Base-by-base conservation (phyloP, 1,140 invertebrate genomes). In the Nylanderia fulva region DNA sequence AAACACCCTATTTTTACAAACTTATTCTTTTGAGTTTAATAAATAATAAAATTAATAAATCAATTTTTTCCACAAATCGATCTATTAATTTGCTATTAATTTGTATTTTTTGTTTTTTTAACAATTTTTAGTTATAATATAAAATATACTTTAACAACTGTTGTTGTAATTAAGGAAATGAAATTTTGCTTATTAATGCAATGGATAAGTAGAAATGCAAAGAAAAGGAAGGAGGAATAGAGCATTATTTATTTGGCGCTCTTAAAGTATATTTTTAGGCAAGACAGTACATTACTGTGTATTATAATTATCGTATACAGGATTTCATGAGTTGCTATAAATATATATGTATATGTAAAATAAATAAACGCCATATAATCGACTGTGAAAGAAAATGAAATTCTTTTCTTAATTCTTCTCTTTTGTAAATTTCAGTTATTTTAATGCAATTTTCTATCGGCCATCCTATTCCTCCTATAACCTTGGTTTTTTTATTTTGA, bases 11-110 rank as follows among this genome's bases (percentile, higher is more conserved):
- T 42, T 29, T 48, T 15, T 33, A 9, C n/a, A 8, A 1, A 61
- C 33, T 3, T 21, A 29, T 76, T 75, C n/a, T n/a, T n/a, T n/a
- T n/a, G n/a, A n/a, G n/a, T 75, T 60, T 15, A 36, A 58, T 29
- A 54, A 0, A 13, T 29, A 27, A 52, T 56, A 45, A 24, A 72
- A 18, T 11, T 74, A 33, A 39, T 36, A 0, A 36, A 27, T 72
- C 6, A 52, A 18, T 36, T 74, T 36, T 3, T 56, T 74, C 1
- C 2, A n/a, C 0, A 6, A 24, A 74, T 8, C 7, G 1, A 36
- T 13, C n/a, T 21, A 15, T 71, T n/a, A n/a, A 15, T 15, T 45
- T 36, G 2, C 27, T 48, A 71, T 52, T 21, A 52, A 6, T 56
- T 21, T 29, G 2, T 56, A 13, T 24, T 56, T 29, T 15, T 72